These are phyloP conservation scores for Cerastis rubricosa DNA, from an alignment of 2,888 invertebrate species.

Conservation along the genomic window DNA sequence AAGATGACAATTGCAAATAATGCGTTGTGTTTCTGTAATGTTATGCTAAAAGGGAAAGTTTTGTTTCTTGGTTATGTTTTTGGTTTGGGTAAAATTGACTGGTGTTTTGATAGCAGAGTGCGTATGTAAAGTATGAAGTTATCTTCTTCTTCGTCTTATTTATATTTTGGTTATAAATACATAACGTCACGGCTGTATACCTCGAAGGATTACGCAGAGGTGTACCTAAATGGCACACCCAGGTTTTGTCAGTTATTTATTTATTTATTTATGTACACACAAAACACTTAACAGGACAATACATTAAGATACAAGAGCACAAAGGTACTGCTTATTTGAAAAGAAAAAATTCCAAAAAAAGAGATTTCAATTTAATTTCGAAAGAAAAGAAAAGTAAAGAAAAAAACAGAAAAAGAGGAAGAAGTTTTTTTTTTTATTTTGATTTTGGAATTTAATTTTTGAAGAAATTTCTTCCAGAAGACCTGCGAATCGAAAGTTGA, in stretches of 20 bases:
- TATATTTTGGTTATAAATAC: background rate
- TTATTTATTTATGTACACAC: no score
- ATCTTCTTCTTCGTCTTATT: background rate
- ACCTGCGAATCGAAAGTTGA: no score
- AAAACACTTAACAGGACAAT: no score
- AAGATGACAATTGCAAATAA: constrained; percentile 53
- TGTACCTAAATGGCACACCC: background rate
- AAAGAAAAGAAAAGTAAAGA: no score
- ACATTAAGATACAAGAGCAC: no score
- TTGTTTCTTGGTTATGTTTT: constrained; percentile 7
- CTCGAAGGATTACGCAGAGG: background rate
- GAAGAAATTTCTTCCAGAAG: no score
- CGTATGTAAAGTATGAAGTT: background rate
- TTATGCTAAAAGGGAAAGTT: constrained; percentile 57
- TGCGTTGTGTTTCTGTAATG: constrained; percentile 44
- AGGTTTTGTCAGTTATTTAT: background rate
- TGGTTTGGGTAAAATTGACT: background rate
- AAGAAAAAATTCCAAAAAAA: no score
- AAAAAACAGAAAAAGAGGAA: no score
- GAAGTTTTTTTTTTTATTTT: no score
- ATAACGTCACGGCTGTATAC: background rate
- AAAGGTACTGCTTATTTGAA: no score
- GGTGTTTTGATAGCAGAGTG: background rate
- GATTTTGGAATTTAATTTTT: no score
- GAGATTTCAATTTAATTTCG: no score